Evolutionary conservation across 2,113 vertebrate species (phyloP), one percentile per base, ranked within the genome.

Genomic region (Mormyrus lacerda): DNA sequence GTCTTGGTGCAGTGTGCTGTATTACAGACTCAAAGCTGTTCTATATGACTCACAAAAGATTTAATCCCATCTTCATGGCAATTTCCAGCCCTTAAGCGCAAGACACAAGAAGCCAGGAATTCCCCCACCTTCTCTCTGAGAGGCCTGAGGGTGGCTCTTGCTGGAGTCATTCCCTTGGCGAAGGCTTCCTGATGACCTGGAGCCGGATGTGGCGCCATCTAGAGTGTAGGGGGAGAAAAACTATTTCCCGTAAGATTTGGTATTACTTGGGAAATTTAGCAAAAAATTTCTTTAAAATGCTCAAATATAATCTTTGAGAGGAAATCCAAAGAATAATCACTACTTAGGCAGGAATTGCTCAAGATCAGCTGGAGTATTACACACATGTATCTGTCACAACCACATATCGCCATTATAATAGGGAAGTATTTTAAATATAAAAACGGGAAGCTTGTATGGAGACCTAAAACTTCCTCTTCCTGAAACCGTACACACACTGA

Each of bases 141-240:
- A 50, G 88, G 65, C 69, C 88, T 51, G 96, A 84, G 97, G 96
- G 92, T 96, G 91, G 61, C 96, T 93, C 94, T 99, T 99, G 91
- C 94, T 95, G 1, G 96, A 95, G 90, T 97, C 98, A 44, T 93
- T 97, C 88, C 97, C 97, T 87, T 97, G 97, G 87, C 97, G 97
- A 0, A 96, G 95, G 53, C 96, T 96, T 27, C 96, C 95, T 42
- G 96, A 93, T 2, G 96, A 93, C 91, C 98, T 95, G 92, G 97
- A 95, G 3, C 96, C 95, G n/a, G 88, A 61, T 45, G 50, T 89
- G 39, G 76, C 17, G n/a, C 88, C 79, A 42, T 89, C 88, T 89
- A 76, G 51, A 65, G 8, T 27, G 50, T 53, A 27, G 45, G 35
- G 42, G 21, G 42, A 10, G 45, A 88, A 88, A 88, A 76, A 31